Base-by-base conservation (phyloP, 2,888 invertebrate genomes). In the Clusia tigrina region DNA sequence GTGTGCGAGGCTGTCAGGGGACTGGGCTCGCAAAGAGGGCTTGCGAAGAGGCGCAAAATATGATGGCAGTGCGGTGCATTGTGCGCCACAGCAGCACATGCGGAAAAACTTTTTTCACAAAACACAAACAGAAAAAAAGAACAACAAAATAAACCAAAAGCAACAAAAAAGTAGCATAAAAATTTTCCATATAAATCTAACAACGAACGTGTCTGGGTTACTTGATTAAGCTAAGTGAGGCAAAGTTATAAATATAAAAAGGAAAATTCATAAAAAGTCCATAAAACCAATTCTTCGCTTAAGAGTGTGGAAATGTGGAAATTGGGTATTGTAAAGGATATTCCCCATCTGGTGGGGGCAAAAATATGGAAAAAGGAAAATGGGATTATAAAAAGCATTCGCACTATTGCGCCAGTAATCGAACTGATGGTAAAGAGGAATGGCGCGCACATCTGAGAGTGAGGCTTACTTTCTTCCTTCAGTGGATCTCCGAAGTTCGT, bases 161-260 rank as follows among this genome's bases (percentile, higher is more conserved):
- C 2, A 20, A 22, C 18, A 20, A 18, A 22, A 20, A 48, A 48
- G 15, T 18, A 48, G 48, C 15, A 71, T 75, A 78, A 72, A 75
- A 77, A 77, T 78, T 78, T 77, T 74, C 78, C 69, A 73, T 72
- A 78, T 78, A 78, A 77, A 78, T 78, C 78, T 78, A 78, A 76
- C 71, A 78, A 74, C 66, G 74, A 71, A 77, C 77, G 77, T 77
- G 79, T 77, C 74, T 66, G 71, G 79, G 77, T 77, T 77, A 72
- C 72, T 77, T 78, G 77, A 77, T 77, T 76, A 74, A 73, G 70
- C 67, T 53, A 69, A 70, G 65, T 71, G 68, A 63, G 26, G n/a
- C 24, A 25, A 53, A 53, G 6, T 15, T 2, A 25, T 25, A 25
- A n/a, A 25, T n/a, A 17, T 6, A 6, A n/a, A 6, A 46, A n/a